phyloP scores from a whole-genome alignment of 1,140 invertebrate genomes.

The Drosophila melanogaster region DNA sequence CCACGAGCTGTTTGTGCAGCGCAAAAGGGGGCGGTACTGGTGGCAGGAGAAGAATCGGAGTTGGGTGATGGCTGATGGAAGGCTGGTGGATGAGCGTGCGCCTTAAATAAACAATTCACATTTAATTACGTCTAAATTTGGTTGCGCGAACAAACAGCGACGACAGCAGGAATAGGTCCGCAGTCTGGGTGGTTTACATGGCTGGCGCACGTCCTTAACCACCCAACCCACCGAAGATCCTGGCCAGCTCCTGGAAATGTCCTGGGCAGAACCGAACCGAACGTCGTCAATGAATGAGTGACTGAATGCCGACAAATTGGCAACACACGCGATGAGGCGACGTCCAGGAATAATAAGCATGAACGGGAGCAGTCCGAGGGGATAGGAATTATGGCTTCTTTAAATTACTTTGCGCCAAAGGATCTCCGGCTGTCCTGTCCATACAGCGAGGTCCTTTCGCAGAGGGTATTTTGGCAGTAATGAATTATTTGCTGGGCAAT shows the following conservation, averaged over 20 bases:
- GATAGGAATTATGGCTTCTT: conserved; percentile 72
- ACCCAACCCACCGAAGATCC: not conserved
- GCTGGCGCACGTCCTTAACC: conserved; percentile 16
- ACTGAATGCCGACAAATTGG: conserved; percentile 81
- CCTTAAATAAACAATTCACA: conserved; percentile 84
- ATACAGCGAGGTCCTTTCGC: not conserved
- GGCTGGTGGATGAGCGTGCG: conserved; percentile 67
- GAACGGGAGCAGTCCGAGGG: conserved; percentile 46
- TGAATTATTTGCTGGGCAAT: not conserved
- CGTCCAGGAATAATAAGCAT: conserved; percentile 76
- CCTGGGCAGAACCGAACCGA: conserved; percentile 27
- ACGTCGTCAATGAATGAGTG: conserved; percentile 78
- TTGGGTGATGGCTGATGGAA: not conserved
- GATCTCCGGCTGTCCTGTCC: conserved; percentile 9
- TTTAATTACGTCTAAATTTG: conserved; percentile 85
- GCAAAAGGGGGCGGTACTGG: not conserved
- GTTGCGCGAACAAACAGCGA: conserved; percentile 84
- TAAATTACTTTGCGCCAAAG: conserved; percentile 68
- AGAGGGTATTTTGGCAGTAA: conserved; percentile 3
- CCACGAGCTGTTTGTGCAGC: conserved; percentile 60
- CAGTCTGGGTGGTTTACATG: not conserved
- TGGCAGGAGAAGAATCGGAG: not conserved
- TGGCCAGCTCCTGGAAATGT: conserved; percentile 17
- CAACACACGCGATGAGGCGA: conserved; percentile 77
- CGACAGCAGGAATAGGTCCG: conserved; percentile 61